These are phyloP conservation scores for Stenodema calcarata DNA, from an alignment of 2,888 invertebrate species.

Conservation along the genomic window DNA sequence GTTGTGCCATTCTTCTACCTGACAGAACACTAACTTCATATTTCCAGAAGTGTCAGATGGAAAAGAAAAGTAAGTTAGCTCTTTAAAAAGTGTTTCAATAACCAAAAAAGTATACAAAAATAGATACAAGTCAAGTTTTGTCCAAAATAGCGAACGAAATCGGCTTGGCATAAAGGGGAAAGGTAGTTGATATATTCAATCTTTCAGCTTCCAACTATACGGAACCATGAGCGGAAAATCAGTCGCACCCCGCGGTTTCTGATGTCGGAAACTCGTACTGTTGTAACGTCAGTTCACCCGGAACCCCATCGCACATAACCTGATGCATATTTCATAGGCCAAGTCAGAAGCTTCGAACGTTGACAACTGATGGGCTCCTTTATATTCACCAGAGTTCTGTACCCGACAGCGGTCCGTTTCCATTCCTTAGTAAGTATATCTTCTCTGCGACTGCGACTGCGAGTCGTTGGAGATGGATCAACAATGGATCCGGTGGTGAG, in stretches of 20 bases:
- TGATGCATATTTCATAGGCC: slow-evolving; percentile 35
- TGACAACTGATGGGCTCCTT: slow-evolving; percentile 7
- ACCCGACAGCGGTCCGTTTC: background rate
- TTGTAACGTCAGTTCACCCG: slow-evolving; percentile 9
- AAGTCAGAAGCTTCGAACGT: slow-evolving; percentile 5
- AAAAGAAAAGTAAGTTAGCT: no score
- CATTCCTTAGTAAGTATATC: background rate
- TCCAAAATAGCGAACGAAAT: no score
- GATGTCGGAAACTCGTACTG: background rate
- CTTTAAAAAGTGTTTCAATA: no score
- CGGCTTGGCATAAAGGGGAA: no score
- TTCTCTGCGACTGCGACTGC: background rate
- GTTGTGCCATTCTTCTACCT: no score
- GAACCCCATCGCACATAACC: slow-evolving; percentile 6
- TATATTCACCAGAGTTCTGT: slow-evolving; percentile 3
- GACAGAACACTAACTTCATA: no score
- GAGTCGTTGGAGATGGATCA: background rate
- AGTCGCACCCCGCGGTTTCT: background rate
- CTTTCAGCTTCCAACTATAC: background rate
- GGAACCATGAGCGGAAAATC: background rate
- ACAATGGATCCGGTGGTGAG: background rate
- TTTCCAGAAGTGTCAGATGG: no score
- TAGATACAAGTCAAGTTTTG: no score
- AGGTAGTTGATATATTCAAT: background rate
- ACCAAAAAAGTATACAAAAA: no score